These are phyloP conservation scores for Pasiphila rectangulata DNA, from an alignment of 2,888 invertebrate species.

Conservation along the genomic window DNA sequence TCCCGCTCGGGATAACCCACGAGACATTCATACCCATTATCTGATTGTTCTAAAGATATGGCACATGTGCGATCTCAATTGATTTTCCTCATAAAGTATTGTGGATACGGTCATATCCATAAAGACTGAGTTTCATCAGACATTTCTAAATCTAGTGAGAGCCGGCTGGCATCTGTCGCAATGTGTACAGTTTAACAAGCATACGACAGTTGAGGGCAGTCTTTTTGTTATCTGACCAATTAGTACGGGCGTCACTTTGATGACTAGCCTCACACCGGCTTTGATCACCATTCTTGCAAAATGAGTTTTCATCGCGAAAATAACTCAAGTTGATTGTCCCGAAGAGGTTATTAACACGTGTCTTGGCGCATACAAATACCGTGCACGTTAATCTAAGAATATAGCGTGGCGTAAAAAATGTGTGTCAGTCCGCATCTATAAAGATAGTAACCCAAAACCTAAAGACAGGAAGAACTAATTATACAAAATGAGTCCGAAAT, in stretches of 20 bases:
- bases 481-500: constrained; percentile 50
- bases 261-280: constrained; percentile 50
- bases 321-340: constrained; percentile 49
- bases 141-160: constrained; percentile 7
- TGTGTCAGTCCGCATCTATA: constrained; percentile 62
- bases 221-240: constrained; percentile 66
- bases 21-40: constrained; percentile 16
- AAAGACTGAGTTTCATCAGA: neutral
- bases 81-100: constrained; percentile 1
- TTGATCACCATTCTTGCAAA: constrained; percentile 66
- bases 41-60: constrained; percentile 14
- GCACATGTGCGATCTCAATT: constrained; percentile 2
- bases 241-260: constrained; percentile 64
- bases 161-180: constrained; percentile 35
- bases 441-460: constrained; percentile 52
- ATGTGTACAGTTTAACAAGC: constrained; percentile 35
- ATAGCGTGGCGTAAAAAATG: constrained; percentile 46
- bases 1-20: constrained; percentile 41
- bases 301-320: constrained; percentile 64
- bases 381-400: constrained; percentile 54
- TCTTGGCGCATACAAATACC: constrained; percentile 32
- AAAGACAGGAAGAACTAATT: constrained; percentile 55
- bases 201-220: constrained; percentile 38
- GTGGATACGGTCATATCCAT: neutral
- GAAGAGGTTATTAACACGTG: constrained; percentile 63